Evolutionary conservation across 2,797 vertebrate species (phyloP).

Genomic region (Cyclura pinguis): DNA sequence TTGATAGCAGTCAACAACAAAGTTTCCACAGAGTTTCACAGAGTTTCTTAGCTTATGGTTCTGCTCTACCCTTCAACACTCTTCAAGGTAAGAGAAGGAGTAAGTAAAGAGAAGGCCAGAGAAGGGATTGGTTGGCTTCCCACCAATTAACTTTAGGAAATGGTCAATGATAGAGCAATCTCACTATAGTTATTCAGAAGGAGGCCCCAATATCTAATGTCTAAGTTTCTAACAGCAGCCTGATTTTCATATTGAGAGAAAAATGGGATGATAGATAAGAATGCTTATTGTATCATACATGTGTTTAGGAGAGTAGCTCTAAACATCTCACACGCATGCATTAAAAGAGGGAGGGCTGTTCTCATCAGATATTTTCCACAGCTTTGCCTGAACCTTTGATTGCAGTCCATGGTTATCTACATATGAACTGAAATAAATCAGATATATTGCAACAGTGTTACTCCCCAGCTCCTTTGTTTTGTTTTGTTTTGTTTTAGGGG

Average conservation of each 20-base stretch:
- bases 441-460: constrained; percentile 31
- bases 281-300: neutral
- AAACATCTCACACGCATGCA: neutral
- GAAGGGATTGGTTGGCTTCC: neutral
- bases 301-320: neutral
- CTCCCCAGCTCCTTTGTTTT: constrained; percentile 15
- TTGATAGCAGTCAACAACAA: no score
- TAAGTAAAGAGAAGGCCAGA: neutral
- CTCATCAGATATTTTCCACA: neutral
- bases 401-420: neutral
- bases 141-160: neutral
- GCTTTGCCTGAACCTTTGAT: neutral
- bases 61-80: neutral
- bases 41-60: neutral
- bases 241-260: no score
- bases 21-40: neutral
- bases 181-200: neutral
- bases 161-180: neutral
- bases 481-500: neutral
- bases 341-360: neutral
- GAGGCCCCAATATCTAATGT: neutral
- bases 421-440: neutral
- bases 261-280: no score
- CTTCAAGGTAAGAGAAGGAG: neutral
- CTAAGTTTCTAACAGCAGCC: no score